Evolutionary conservation across 2,888 invertebrate genomes (phyloP).

Genomic region (Ichneumon xanthorius): DNA sequence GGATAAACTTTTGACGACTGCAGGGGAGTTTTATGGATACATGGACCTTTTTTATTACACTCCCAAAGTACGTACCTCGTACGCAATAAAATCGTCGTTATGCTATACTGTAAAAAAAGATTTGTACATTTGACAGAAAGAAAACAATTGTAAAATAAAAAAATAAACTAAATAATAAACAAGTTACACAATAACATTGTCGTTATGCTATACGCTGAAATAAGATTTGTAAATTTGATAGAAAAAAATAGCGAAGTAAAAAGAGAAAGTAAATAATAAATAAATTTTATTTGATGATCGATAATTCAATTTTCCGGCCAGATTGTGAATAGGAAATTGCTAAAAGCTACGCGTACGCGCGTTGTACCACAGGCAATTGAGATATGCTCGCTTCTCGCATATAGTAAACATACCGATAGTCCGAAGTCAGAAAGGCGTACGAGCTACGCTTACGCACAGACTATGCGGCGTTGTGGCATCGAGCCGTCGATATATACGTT

Average conservation of each 20-base stretch:
- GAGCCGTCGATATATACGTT: neutral
- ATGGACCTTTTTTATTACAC: neutral
- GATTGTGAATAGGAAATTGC: neutral
- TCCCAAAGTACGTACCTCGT: neutral
- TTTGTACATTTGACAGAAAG: no score
- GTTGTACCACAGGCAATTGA: neutral
- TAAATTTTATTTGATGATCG: neutral
- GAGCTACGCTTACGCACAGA: neutral
- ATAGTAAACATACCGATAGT: neutral
- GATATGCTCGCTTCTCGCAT: neutral
- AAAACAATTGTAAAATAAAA: neutral
- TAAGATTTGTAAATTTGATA: no score
- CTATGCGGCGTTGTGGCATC: neutral
- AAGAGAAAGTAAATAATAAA: neutral
- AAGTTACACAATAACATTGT: no score
- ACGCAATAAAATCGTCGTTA: neutral
- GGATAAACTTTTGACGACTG: neutral
- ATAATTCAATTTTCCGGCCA: neutral
- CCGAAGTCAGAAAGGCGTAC: neutral
- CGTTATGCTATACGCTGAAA: no score
- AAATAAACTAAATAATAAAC: neutral
- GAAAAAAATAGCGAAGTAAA: no score
- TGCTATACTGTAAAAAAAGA: neutral
- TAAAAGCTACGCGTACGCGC: neutral
- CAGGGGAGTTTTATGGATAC: constrained; percentile 3